A percentile compares a stretch with the other conserved stretches of the same genome.
phyloP scores from a whole-genome alignment of 2,113 vertebrate genomes.

The Physeter macrocephalus region DNA sequence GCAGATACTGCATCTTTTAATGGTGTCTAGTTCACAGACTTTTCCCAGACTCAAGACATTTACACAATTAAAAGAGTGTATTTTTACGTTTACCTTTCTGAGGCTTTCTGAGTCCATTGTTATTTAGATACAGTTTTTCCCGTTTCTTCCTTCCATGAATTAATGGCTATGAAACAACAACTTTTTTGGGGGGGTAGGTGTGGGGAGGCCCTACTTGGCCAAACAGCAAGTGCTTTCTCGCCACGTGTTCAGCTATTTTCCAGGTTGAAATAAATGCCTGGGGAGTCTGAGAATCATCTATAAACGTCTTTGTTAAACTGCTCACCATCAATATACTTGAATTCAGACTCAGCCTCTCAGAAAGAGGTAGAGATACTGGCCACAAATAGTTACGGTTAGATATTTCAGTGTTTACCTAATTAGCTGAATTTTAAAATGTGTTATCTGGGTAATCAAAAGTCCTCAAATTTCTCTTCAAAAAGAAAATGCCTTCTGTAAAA shows the following conservation, averaged over 20 bases:
- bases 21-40: neutral
- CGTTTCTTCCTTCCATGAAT: neutral
- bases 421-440: conserved; percentile 18
- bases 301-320: neutral
- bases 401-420: neutral
- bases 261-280: neutral
- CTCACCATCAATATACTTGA: neutral
- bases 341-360: neutral
- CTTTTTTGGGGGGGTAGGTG: neutral
- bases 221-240: neutral
- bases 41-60: neutral
- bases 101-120: neutral
- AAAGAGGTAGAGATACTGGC: neutral
- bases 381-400: neutral
- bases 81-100: neutral
- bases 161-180: neutral
- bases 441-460: neutral
- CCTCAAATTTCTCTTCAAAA: conserved; percentile 36
- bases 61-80: neutral
- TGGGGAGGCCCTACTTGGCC: neutral
- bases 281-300: neutral
- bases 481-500: conserved; percentile 21
- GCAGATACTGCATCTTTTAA: neutral
- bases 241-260: neutral
- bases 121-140: neutral